Percentiles rank a stretch among this genome's conserved stretches.
These are phyloP conservation scores for Zaprionus lachaisei DNA, from an alignment of 1,140 invertebrate species.

Conservation along the genomic window DNA sequence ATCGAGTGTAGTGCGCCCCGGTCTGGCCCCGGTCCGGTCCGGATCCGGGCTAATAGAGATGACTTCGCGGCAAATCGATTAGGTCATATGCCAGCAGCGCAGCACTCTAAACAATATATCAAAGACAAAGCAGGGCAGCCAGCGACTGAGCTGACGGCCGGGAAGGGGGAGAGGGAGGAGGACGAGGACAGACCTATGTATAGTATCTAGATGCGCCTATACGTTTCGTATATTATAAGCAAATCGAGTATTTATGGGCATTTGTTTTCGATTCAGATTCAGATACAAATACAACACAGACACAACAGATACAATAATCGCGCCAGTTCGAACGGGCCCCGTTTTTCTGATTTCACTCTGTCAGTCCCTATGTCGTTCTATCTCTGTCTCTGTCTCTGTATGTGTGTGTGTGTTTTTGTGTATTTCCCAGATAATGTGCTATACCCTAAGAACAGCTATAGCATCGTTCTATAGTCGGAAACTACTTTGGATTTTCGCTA, in stretches of 20 bases:
- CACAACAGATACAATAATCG: conserved; percentile 37
- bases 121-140: conserved; percentile 30
- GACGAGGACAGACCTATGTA: neutral
- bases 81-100: conserved; percentile 55
- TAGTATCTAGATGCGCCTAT: neutral
- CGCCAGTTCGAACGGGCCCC: conserved; percentile 10
- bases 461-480: neutral
- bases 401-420: conserved; percentile 39
- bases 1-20: conserved; percentile 1
- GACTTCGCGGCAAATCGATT: conserved; percentile 56
- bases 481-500: neutral
- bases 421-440: conserved; percentile 11
- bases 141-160: neutral
- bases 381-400: conserved; percentile 8
- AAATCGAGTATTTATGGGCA: conserved; percentile 51
- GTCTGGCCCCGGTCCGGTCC: neutral
- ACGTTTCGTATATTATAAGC: conserved; percentile 39
- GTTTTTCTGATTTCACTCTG: conserved; percentile 21
- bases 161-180: neutral
- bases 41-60: conserved; percentile 47
- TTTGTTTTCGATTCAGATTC: conserved; percentile 47
- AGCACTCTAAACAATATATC: conserved; percentile 57
- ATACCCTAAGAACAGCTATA: conserved; percentile 10
- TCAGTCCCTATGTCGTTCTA: conserved; percentile 1
- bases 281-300: conserved; percentile 40